phyloP scores from a whole-genome alignment of 1,140 invertebrate genomes.

The Euura saliciscinereae region DNA sequence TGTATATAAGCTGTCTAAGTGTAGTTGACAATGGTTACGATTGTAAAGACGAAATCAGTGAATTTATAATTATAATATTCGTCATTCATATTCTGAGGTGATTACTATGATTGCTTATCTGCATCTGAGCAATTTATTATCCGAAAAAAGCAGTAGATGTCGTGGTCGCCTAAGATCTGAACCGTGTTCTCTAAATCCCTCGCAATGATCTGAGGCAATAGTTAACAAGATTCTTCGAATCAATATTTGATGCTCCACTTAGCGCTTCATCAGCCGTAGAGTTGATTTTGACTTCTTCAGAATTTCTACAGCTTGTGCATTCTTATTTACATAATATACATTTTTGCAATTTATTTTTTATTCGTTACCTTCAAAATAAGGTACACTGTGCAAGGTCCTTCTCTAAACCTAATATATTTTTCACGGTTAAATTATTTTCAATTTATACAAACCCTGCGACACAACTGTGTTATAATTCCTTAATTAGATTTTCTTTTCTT shows the following conservation, averaged over 20 bases:
- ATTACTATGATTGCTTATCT: neutral
- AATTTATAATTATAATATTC: too few species aligned
- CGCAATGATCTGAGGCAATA: neutral
- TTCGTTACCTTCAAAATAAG: neutral
- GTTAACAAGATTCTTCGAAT: constrained; percentile 1
- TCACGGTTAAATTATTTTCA: constrained; percentile 47
- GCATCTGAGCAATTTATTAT: neutral
- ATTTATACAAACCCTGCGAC: constrained; percentile 37
- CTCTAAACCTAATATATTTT: constrained; percentile 30
- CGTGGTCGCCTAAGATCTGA: neutral
- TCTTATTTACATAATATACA: neutral
- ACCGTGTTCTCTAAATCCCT: neutral
- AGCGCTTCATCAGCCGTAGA: neutral
- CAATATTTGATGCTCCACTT: neutral
- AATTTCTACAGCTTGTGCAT: neutral
- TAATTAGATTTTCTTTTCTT: constrained; percentile 45
- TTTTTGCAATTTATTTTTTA: too few species aligned
- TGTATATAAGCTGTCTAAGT: neutral
- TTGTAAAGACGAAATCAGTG: too few species aligned
- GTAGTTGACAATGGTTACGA: too few species aligned
- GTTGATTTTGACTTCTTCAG: neutral
- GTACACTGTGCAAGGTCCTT: neutral
- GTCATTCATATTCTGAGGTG: too few species aligned
- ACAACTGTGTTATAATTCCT: constrained; percentile 46
- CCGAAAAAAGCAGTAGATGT: neutral